These are phyloP conservation scores for Engystomops pustulosus DNA, from an alignment of 2,113 vertebrate species.

Conservation along the genomic window DNA sequence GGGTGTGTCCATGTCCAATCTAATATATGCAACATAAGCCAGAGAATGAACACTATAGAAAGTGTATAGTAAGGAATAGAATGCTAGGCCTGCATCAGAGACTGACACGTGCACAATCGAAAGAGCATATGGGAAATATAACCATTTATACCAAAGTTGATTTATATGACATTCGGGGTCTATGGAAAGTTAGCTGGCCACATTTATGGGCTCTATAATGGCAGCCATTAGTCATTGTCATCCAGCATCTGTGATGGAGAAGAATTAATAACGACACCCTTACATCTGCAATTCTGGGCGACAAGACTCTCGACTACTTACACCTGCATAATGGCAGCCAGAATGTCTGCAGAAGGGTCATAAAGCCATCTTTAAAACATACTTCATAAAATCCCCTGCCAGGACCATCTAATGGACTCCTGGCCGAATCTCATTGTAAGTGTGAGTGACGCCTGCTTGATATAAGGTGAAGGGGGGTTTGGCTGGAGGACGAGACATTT, in stretches of 20 bases:
- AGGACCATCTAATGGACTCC: slow-evolving; percentile 16
- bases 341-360: slow-evolving; percentile 7
- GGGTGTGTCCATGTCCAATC: no score
- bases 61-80: neutral
- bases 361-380: slow-evolving; percentile 9
- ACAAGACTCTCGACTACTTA: neutral
- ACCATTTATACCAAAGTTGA: neutral
- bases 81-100: neutral
- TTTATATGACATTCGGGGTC: neutral
- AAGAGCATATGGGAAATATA: neutral
- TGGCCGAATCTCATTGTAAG: neutral
- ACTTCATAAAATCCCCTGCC: slow-evolving; percentile 28
- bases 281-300: neutral
- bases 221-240: neutral
- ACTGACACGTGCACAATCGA: neutral
- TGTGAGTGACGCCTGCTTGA: slow-evolving; percentile 25
- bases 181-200: neutral
- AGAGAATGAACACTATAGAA: no score
- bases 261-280: neutral
- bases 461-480: slow-evolving; percentile 20
- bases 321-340: neutral
- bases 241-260: neutral
- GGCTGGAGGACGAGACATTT: neutral
- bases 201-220: neutral
- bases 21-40: no score